phyloP scores from a whole-genome alignment of 2,113 vertebrate species.

The Argyrosomus japonicus region DNA sequence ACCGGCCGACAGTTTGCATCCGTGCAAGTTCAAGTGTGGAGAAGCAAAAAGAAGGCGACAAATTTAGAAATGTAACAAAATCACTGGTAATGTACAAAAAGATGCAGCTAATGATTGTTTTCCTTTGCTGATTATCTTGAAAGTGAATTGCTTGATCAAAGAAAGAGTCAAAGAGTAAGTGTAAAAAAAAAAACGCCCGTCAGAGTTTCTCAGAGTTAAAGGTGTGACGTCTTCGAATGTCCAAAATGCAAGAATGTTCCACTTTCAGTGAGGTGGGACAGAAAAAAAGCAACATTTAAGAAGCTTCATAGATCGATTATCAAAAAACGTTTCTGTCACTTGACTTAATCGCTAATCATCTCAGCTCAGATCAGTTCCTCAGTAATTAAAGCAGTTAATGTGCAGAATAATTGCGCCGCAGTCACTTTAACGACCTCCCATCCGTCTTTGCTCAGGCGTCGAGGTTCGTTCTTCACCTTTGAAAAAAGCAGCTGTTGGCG shows the following conservation, averaged over 20 bases:
- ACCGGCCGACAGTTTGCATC: neutral
- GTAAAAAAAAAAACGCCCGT: neutral
- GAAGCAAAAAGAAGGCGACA: neutral
- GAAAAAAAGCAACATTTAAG: neutral
- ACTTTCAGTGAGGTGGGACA: neutral
- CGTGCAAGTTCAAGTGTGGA: neutral
- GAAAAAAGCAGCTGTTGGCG: too few relatives aligned
- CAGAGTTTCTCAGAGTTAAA: neutral
- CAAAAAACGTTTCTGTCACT: neutral
- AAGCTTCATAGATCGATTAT: too few relatives aligned
- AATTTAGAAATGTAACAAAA: neutral
- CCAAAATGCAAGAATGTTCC: neutral
- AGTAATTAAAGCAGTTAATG: neutral
- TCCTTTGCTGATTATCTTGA: neutral
- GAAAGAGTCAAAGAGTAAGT: neutral
- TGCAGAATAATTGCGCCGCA: neutral
- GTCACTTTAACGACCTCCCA: too few relatives aligned
- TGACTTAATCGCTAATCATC: neutral
- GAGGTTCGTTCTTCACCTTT: too few relatives aligned
- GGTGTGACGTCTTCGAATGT: neutral
- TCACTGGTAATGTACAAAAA: neutral
- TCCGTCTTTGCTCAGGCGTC: too few relatives aligned
- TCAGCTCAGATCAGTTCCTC: neutral
- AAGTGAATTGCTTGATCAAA: neutral
- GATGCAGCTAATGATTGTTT: slow-evolving; percentile 26